These are phyloP conservation scores for Sitta carolinensis DNA, from an alignment of 2,797 vertebrate species.

Conservation along the genomic window DNA sequence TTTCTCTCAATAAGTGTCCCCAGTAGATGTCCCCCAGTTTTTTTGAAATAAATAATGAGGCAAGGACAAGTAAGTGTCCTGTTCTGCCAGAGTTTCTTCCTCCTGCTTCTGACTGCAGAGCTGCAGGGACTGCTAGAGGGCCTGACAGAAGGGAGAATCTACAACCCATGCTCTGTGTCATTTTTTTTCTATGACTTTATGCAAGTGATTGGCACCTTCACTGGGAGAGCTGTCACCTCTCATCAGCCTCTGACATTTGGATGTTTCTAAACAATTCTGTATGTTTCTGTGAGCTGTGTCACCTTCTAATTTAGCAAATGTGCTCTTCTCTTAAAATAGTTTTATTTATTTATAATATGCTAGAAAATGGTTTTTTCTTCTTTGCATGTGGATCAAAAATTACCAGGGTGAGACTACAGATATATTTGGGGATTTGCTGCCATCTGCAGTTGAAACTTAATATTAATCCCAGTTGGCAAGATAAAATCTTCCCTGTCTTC, in stretches of 20 bases:
- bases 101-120: background rate
- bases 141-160: background rate
- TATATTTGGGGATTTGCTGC: conserved; percentile 66
- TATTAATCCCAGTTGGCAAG: background rate
- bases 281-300: background rate
- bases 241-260: conserved; percentile 4
- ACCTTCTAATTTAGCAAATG: background rate
- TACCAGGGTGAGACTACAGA: background rate
- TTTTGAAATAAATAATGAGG: background rate
- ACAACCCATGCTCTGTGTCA: background rate
- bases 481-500: background rate
- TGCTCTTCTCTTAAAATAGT: background rate
- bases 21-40: too few species aligned
- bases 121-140: background rate
- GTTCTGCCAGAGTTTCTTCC: background rate
- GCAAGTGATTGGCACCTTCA: conserved; percentile 31
- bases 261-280: conserved; percentile 4
- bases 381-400: background rate
- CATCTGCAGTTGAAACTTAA: conserved; percentile 56
- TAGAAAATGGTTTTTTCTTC: background rate
- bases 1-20: background rate
- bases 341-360: background rate
- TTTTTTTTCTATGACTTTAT: conserved; percentile 2
- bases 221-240: conserved; percentile 14
- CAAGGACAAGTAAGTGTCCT: background rate